phyloP scores from a whole-genome alignment of 92 coral and sea anemone species.

The Porites rus region DNA sequence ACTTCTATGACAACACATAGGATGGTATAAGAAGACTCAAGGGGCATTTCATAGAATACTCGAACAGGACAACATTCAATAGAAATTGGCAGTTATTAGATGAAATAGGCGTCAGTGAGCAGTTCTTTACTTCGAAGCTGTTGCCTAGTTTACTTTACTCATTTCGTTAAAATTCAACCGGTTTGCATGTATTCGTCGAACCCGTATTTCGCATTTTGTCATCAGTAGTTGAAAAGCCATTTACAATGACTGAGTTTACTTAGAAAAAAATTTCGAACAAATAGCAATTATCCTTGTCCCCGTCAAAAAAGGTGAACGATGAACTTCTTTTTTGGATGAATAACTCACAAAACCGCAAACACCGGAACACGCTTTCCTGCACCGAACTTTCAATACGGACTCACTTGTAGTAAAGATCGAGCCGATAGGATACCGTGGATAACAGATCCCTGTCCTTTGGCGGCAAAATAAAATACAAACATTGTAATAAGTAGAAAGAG shows the following conservation, averaged over 20 bases:
- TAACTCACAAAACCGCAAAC: background rate
- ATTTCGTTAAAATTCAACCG: background rate
- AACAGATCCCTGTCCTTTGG: background rate
- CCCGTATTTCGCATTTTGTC: too few relatives aligned
- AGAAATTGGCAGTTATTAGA: too few relatives aligned
- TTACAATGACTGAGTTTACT: background rate
- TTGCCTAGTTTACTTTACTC: background rate
- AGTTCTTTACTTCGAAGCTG: background rate
- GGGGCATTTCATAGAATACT: too few relatives aligned
- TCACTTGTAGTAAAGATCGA: background rate
- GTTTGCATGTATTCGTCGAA: too few relatives aligned
- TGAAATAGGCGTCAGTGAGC: background rate
- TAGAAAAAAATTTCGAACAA: background rate
- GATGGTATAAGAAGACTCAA: too few relatives aligned
- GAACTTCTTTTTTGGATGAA: too few relatives aligned
- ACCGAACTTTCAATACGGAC: background rate
- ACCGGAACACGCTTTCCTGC: background rate
- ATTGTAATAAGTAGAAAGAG: background rate
- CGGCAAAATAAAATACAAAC: conserved; percentile 21
- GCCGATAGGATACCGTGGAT: background rate
- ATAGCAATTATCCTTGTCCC: background rate
- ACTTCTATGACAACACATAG: too few relatives aligned
- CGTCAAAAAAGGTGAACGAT: background rate
- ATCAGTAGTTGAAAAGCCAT: too few relatives aligned
- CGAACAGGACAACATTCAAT: too few relatives aligned